Evolutionary conservation across 2,113 vertebrate genomes (phyloP), one percentile per base, ranked within the genome.

Genomic region (Pelecanoides urinatrix): DNA sequence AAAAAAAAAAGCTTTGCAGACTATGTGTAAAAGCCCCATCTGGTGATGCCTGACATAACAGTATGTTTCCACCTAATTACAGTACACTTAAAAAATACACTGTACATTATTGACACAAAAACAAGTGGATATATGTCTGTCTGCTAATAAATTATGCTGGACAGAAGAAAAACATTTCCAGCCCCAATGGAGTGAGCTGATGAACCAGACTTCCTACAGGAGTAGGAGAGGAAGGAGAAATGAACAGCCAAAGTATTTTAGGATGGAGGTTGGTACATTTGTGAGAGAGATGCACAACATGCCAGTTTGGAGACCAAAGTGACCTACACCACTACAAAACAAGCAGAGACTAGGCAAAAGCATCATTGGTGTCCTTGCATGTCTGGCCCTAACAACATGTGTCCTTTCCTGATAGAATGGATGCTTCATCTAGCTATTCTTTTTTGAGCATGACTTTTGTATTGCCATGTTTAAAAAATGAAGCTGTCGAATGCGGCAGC

Each of bases 1-100:
- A 40, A 68, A 42, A 34, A 74, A 45, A 83, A 66, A 34, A 13
- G 4, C 79, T 62, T 68, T 77, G 68, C 79, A 96, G 91, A 87
- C 70, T 91, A 49, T 32, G 45, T 94, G 89, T 22, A 90, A 92
- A 95, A 91, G 89, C 58, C 89, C 94, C 96, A 96, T 92, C 92
- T 96, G 97, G 95, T 89, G 92, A 94, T 62, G 92, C 49, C 91
- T 72, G 40, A 95, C 91, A 92, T 83, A 85, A 79, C 91, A 94
- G 95, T 87, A 82, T 85, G 92, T 82, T 97, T 96, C 86, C 53
- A 82, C 77, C 92, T 94, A 91, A 96, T 97, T 96, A 95, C 70
- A 79, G 62, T 20, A 82, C 83, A 62, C 76, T 96, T 92, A 38
- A 93, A 94, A 96, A 94, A 61, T 84, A 91, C 50, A 45, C 56